These are phyloP conservation scores for Camponotus vicinus DNA, from an alignment of 1,140 invertebrate species.

Conservation along the genomic window DNA sequence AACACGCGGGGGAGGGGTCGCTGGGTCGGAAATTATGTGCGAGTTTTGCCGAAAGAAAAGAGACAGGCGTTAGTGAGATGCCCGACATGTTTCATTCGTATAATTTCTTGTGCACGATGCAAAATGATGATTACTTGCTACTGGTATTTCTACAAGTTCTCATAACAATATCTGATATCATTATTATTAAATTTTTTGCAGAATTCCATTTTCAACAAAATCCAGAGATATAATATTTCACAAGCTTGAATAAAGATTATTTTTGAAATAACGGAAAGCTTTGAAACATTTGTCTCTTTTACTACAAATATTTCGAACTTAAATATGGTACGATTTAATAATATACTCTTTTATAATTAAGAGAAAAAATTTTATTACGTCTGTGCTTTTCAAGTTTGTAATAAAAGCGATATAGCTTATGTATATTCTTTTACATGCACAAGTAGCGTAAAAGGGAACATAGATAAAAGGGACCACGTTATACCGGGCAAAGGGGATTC, in stretches of 20 bases:
- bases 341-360: too few species aligned
- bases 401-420: constrained; percentile 33
- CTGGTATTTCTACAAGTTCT: not conserved
- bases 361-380: constrained; percentile 3
- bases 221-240: not conserved
- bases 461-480: constrained; percentile 53
- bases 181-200: not conserved
- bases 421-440: constrained; percentile 9
- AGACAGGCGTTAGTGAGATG: not conserved
- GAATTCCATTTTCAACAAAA: not conserved
- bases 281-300: not conserved
- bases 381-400: too few species aligned
- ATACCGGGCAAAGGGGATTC: constrained; percentile 64
- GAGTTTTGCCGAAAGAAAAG: constrained; percentile 18
- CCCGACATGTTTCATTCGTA: not conserved
- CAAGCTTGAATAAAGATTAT: not conserved
- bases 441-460: constrained; percentile 35
- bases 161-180: not conserved
- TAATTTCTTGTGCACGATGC: not conserved
- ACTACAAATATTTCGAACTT: constrained; percentile 14
- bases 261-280: not conserved
- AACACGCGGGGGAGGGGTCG: constrained; percentile 10
- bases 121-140: not conserved
- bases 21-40: constrained; percentile 59
- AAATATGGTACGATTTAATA: not conserved